Evolutionary conservation across 2,797 vertebrate genomes (phyloP).

Genomic region (Vipera latastei): DNA sequence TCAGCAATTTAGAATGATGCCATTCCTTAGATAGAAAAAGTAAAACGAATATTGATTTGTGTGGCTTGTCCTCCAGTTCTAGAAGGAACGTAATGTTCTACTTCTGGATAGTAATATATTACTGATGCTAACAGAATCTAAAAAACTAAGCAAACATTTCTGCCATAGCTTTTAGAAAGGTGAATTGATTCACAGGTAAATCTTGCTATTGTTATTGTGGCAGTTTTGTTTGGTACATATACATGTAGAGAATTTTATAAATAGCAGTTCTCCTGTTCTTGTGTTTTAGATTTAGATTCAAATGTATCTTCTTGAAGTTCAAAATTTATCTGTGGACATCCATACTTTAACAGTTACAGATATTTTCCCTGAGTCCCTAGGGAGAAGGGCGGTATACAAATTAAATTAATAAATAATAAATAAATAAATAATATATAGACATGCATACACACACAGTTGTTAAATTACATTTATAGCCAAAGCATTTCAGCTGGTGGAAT

Average conservation of each 20-base stretch:
- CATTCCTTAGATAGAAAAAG: not conserved
- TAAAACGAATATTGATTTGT: slow-evolving; percentile 18
- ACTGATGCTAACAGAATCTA: slow-evolving; percentile 32
- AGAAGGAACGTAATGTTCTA: not conserved
- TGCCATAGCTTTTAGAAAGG: not conserved
- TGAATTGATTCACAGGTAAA: not conserved
- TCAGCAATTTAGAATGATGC: not conserved
- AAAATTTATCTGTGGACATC: slow-evolving; percentile 5
- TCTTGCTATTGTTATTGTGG: not conserved
- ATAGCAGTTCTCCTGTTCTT: not conserved
- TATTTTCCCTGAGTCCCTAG: no score
- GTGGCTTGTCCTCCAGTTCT: not conserved
- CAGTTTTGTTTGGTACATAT: not conserved
- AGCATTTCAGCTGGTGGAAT: not conserved
- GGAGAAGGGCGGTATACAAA: no score
- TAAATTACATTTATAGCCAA: not conserved
- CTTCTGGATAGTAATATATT: slow-evolving; percentile 39
- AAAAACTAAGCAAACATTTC: slow-evolving; percentile 5
- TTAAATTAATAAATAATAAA: no score
- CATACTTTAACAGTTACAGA: slow-evolving; percentile 6
- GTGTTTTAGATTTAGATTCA: not conserved
- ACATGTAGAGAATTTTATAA: not conserved
- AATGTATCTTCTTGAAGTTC: slow-evolving; percentile 1
- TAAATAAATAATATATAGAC: not conserved
- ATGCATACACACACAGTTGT: not conserved